These are phyloP conservation scores for Melanotaenia trifasciata DNA, from an alignment of 2,797 vertebrate species.

Conservation along the genomic window DNA sequence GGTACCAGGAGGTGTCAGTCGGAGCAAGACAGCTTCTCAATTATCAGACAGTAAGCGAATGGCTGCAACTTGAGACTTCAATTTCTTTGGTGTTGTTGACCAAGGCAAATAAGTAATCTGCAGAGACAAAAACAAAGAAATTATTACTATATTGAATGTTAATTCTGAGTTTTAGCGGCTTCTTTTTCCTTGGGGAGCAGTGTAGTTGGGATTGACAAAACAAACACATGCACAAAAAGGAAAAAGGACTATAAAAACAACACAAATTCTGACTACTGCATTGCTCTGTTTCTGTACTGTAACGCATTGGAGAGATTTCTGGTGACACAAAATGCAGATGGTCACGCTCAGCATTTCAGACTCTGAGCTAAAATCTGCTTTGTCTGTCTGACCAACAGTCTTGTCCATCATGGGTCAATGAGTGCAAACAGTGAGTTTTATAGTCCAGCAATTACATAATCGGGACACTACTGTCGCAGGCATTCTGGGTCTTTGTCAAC, in stretches of 20 bases:
- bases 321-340: background rate
- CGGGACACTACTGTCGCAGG: constrained; percentile 24
- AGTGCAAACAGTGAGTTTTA: constrained; percentile 58
- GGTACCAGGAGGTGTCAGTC: constrained; percentile 13
- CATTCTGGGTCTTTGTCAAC: constrained; percentile 43
- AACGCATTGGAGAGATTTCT: background rate
- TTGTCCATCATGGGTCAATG: constrained; percentile 46
- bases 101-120: constrained; percentile 35
- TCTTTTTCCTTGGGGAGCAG: too few relatives aligned
- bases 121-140: constrained; percentile 21
- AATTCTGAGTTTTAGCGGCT: too few relatives aligned
- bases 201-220: too few relatives aligned
- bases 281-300: background rate
- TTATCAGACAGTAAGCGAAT: background rate
- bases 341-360: constrained; percentile 9
- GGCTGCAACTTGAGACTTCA: constrained; percentile 5
- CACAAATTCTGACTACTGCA: background rate
- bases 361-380: constrained; percentile 25
- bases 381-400: constrained; percentile 26
- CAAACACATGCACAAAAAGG: too few relatives aligned
- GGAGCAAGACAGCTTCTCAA: constrained; percentile 13
- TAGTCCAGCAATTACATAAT: constrained; percentile 51
- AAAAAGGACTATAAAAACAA: background rate
- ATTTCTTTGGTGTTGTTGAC: constrained; percentile 19
- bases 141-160: too few relatives aligned